Conservation (phyloP, 2,113 vertebrate species). For the Typhlomys cinereus region DNA sequence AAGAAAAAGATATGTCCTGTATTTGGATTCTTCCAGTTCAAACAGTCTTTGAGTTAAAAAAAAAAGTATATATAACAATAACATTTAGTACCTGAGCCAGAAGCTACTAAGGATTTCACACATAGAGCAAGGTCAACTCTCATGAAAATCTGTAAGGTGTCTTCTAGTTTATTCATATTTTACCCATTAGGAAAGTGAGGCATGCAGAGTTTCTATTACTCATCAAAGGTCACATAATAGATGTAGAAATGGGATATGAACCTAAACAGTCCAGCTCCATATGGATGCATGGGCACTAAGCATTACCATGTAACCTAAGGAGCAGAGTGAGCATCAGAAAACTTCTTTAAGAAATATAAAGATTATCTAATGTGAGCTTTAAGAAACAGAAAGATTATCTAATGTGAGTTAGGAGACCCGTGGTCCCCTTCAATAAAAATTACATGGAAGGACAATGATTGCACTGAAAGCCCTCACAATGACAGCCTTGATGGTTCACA, state of each 20-base stretch:
- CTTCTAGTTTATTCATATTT: constrained; percentile 17
- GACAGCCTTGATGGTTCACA: not conserved
- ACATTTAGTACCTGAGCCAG: not conserved
- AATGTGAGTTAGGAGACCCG: not conserved
- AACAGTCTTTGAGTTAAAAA: not conserved
- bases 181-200: not conserved
- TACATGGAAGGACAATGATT: not conserved
- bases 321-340: too few species aligned
- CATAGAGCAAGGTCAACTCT: constrained; percentile 23
- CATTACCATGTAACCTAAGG: not conserved
- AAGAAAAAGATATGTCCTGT: too few species aligned
- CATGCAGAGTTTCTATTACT: not conserved
- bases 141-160: not conserved
- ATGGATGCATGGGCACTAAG: not conserved
- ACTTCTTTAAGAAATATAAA: too few species aligned
- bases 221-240: not conserved
- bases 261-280: not conserved
- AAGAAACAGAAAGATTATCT: not conserved
- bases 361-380: too few species aligned
- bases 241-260: not conserved
- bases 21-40: not conserved
- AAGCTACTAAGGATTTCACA: not conserved
- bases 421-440: not conserved
- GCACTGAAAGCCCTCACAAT: not conserved
- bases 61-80: not conserved